Evolutionary conservation across 2,797 vertebrate genomes (phyloP).

Genomic region (Martes flavigula): DNA sequence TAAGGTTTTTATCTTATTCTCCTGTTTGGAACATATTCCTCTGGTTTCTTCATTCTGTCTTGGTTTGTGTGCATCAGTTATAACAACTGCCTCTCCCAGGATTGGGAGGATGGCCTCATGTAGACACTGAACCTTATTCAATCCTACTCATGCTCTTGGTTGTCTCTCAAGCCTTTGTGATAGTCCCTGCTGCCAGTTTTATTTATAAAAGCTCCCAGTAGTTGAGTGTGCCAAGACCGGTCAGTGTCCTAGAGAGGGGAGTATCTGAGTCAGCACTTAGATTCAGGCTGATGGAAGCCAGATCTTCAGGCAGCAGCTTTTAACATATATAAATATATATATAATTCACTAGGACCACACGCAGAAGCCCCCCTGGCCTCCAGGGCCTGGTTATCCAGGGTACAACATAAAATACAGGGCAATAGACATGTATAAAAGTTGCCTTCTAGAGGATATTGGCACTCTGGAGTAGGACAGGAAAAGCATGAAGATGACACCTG

Average conservation of each 20-base stretch:
- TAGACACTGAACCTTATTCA: too few species aligned
- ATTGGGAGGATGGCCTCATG: too few species aligned
- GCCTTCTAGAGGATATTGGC: neutral
- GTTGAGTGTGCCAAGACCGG: neutral
- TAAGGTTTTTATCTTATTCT: neutral
- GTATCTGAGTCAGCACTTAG: neutral
- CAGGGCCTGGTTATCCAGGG: neutral
- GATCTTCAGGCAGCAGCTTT: neutral
- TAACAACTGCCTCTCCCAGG: too few species aligned
- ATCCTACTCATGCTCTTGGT: too few species aligned
- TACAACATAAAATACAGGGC: neutral
- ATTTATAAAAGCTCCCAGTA: neutral
- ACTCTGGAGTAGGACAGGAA: neutral
- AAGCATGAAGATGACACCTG: neutral
- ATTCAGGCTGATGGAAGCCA: neutral
- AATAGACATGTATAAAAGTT: neutral
- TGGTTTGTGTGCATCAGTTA: too few species aligned
- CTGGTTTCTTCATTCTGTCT: too few species aligned
- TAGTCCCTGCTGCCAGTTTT: too few species aligned
- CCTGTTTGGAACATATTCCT: too few species aligned
- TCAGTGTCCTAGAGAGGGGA: neutral
- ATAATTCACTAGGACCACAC: neutral
- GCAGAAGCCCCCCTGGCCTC: neutral
- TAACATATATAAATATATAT: neutral
- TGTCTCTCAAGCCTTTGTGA: neutral